Percentiles rank a stretch among this genome's conserved stretches.
These are phyloP conservation scores for Brassicogethes aeneus DNA, from an alignment of 2,888 invertebrate species.

Conservation along the genomic window DNA sequence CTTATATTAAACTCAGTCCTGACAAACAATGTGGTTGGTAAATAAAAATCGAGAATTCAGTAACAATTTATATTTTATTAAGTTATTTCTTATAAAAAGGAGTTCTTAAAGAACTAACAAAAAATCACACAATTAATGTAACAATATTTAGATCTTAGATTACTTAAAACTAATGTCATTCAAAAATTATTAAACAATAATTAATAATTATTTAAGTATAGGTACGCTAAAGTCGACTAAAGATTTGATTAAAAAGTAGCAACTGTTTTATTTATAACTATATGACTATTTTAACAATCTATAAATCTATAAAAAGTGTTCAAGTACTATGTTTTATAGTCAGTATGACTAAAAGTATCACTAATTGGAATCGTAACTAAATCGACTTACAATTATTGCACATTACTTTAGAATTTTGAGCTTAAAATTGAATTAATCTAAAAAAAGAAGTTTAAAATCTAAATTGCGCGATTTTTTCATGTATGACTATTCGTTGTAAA, in stretches of 20 bases:
- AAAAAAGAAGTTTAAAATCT: conserved; percentile 1
- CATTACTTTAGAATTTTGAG: conserved; percentile 23
- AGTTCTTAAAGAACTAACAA: conserved; percentile 18
- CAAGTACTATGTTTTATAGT: conserved; percentile 14
- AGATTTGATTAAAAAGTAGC: conserved; percentile 6
- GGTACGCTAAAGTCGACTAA: conserved; percentile 26
- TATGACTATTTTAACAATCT: conserved; percentile 10
- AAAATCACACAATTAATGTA: too few relatives aligned
- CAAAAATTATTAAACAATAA: conserved; percentile 16
- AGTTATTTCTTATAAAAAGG: conserved; percentile 15
- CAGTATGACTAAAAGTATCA: conserved; percentile 23
- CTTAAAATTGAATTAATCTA: conserved; percentile 8
- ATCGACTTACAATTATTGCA: conserved; percentile 25
- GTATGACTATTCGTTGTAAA: conserved; percentile 19
- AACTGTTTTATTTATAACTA: not conserved
- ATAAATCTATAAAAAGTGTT: conserved; percentile 8
- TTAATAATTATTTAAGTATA: too few relatives aligned
- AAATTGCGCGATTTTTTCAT: conserved; percentile 6
- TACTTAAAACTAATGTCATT: too few relatives aligned
- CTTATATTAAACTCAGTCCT: too few relatives aligned
- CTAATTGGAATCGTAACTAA: conserved; percentile 19
- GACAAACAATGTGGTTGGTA: too few relatives aligned
- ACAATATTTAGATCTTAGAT: too few relatives aligned
- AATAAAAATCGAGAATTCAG: too few relatives aligned
- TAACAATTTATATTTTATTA: too few relatives aligned